These are phyloP conservation scores for Sebastes wilsoni DNA, from an alignment of 2,797 vertebrate species.

Conservation along the genomic window DNA sequence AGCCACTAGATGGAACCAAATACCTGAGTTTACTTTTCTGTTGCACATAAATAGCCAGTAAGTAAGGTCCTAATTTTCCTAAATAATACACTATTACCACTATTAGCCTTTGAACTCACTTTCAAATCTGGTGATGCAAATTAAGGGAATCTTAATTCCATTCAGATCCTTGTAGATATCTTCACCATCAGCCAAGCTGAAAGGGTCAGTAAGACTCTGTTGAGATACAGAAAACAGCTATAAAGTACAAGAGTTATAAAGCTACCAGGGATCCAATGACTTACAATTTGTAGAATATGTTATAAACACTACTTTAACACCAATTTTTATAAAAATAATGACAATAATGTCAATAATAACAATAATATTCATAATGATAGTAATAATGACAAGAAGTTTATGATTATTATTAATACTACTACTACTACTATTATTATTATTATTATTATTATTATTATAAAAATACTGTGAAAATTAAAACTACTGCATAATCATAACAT, in stretches of 20 bases:
- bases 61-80: not conserved
- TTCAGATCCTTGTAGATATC: not conserved
- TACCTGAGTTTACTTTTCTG: conserved; percentile 25
- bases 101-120: not conserved
- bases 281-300: no score
- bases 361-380: not conserved
- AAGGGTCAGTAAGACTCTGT: not conserved
- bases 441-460: no score
- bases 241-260: no score
- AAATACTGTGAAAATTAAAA: no score
- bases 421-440: no score
- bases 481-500: no score
- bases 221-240: no score
- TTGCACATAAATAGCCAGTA: not conserved
- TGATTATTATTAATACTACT: no score
- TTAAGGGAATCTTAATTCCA: not conserved
- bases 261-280: no score
- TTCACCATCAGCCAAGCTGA: not conserved
- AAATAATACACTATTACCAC: not conserved
- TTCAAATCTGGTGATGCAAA: not conserved
- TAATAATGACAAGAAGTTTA: no score
- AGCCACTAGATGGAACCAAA: conserved; percentile 72
- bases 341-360: not conserved
- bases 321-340: not conserved
- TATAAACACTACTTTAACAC: no score